Evolutionary conservation across 2,797 vertebrate genomes (phyloP).

Genomic region (Crax fasciolata): DNA sequence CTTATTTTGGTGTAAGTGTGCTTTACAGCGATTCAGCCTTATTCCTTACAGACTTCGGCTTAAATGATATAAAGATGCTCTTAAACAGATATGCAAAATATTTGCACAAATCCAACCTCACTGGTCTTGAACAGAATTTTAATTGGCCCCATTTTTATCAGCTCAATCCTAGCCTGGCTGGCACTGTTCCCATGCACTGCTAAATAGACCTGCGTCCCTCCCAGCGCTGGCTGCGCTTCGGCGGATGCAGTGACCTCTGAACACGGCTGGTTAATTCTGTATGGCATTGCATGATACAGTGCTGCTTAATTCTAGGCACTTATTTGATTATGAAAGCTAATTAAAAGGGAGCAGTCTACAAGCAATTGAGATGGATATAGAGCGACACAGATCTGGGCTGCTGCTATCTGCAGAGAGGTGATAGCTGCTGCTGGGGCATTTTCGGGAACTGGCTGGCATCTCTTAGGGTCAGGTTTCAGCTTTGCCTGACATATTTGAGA

Average conservation of each 20-base stretch:
- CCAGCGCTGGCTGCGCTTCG: neutral
- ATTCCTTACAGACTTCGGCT: neutral
- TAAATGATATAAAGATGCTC: conserved; percentile 17
- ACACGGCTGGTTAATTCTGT: neutral
- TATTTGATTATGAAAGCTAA: conserved; percentile 29
- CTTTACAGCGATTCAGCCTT: neutral
- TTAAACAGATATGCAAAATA: conserved; percentile 11
- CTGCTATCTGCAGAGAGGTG: neutral
- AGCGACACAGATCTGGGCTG: accelerated
- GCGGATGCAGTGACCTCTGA: neutral
- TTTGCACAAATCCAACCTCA: neutral
- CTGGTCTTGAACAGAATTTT: neutral
- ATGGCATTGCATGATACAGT: neutral
- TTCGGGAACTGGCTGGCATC: neutral
- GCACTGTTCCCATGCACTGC: neutral
- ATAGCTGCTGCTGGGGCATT: neutral
- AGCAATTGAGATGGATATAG: neutral
- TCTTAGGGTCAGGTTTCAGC: neutral
- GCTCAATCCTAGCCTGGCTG: neutral
- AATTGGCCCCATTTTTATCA: neutral
- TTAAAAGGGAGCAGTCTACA: conserved; percentile 35
- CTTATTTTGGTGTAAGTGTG: conserved; percentile 39
- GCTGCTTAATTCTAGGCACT: neutral
- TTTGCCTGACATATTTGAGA: neutral
- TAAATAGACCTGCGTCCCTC: neutral